A percentile compares a stretch with the other conserved stretches of the same genome.
phyloP scores from a whole-genome alignment of 2,113 vertebrate genomes.

The Lanius ludovicianus region DNA sequence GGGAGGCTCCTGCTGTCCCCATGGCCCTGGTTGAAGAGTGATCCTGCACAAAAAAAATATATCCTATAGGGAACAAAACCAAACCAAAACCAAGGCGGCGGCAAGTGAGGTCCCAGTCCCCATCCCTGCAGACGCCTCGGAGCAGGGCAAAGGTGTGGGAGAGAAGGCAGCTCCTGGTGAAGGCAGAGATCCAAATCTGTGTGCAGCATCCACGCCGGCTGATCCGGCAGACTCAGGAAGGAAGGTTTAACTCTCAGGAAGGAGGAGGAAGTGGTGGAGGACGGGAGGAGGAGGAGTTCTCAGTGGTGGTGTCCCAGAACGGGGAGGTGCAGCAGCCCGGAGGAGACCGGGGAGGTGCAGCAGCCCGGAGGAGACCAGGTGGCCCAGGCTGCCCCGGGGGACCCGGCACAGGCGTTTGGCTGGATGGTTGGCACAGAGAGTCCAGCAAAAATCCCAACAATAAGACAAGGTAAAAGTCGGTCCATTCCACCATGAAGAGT shows the following conservation, averaged over 20 bases:
- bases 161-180: slow-evolving; percentile 62
- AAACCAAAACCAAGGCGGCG: background rate
- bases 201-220: slow-evolving; percentile 9
- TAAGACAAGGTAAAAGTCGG: slow-evolving; percentile 64
- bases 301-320: background rate
- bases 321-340: background rate
- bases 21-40: slow-evolving; percentile 26
- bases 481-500: slow-evolving; percentile 76
- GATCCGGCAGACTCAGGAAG: slow-evolving; percentile 26
- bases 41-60: slow-evolving; percentile 49
- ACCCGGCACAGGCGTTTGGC: slow-evolving; percentile 45
- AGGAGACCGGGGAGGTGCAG: slow-evolving; percentile 25
- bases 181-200: slow-evolving; percentile 9
- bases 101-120: background rate
- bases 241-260: slow-evolving; percentile 46
- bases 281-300: background rate
- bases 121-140: background rate
- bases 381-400: background rate
- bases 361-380: background rate
- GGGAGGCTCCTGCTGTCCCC: slow-evolving; percentile 26
- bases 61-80: slow-evolving; percentile 50
- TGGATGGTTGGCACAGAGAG: slow-evolving; percentile 78
- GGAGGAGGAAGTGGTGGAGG: slow-evolving; percentile 29
- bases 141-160: background rate
- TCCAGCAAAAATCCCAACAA: slow-evolving; percentile 72